Conservation (phyloP, 2,797 vertebrate species). For the Micropoecilia bifurca region DNA sequence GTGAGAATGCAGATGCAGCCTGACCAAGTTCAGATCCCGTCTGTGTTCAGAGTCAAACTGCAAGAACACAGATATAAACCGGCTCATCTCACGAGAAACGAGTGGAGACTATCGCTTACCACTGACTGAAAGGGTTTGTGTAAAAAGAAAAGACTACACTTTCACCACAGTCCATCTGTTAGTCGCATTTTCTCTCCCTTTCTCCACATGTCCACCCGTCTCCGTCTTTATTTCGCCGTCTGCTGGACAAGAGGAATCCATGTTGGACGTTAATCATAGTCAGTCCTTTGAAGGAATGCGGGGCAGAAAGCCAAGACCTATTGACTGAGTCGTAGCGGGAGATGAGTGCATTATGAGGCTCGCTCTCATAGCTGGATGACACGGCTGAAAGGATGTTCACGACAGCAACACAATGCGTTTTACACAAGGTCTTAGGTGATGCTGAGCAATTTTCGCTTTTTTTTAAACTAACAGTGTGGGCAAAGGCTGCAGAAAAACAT, state of each 20-base stretch:
- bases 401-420: conserved; percentile 49
- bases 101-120: conserved; percentile 1
- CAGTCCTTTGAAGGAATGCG: conserved; percentile 58
- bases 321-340: conserved; percentile 41
- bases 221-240: conserved; percentile 39
- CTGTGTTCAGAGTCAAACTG: conserved; percentile 30
- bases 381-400: conserved; percentile 56
- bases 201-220: conserved; percentile 2
- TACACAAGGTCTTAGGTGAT: conserved; percentile 29
- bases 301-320: conserved; percentile 47
- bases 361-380: conserved; percentile 52
- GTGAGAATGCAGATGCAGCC: conserved; percentile 47
- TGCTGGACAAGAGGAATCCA: conserved; percentile 42
- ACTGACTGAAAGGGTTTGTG: not conserved
- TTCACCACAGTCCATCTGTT: conserved; percentile 14
- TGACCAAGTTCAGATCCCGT: conserved; percentile 37
- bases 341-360: conserved; percentile 46
- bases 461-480: conserved; percentile 28
- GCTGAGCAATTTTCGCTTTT: conserved; percentile 28
- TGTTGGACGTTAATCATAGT: conserved; percentile 51
- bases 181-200: conserved; percentile 15
- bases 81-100: conserved; percentile 15
- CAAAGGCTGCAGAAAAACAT: conserved; percentile 30
- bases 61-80: conserved; percentile 25
- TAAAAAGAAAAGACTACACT: not conserved